Evolutionary conservation across 2,113 vertebrate genomes (phyloP), one percentile per base, ranked within the genome.

Genomic region (Mastomys coucha): DNA sequence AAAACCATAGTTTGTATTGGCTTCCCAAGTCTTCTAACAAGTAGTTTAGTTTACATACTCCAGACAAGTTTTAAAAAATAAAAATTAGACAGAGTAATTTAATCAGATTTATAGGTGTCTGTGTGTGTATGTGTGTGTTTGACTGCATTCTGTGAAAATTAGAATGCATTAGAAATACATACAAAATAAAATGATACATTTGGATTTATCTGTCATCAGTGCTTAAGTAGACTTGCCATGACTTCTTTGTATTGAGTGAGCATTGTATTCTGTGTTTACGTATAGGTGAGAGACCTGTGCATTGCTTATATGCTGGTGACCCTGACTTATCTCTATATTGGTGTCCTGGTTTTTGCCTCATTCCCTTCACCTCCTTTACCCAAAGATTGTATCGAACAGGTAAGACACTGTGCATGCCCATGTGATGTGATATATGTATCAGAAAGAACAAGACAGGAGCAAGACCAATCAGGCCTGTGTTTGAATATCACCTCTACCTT

Each of bases 361-460:
- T 99, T 99, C 97, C 99, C 99, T 24, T 99, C 99, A 26, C 99
- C 99, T 17, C 99, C 99, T 5, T 98, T 99, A 91, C 98, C 98
- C 86, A 99, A 99, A 98, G 99, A 99, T 16, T 99, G 99, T 88
- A 99, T 99, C 93, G 99, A 99, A 95, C 99, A 99, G 98, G 99
- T 99, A 98, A 99, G 98, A 78, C 45, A 42, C 2, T 19, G n/a
- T 70, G 10, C 24, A 22, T 19, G 22, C n/a, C 13, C 84, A 13
- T 92, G 58, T 89, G 84, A 63, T 20, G 63, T 65, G 69, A 58
- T 89, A 17, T 91, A 51, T 19, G 20, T 36, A 77, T 20, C 16
- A 88, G 31, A 28, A 26, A 78, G 20, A 12, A 53, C 65, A 1
- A 65, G 39, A 60, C 14, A 69, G 65, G 80, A 92, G 31, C 86